A percentile compares a stretch with the other conserved stretches of the same genome.
Conservation (phyloP, 1,140 invertebrate species). For the Yoshiicerus persimilis region DNA sequence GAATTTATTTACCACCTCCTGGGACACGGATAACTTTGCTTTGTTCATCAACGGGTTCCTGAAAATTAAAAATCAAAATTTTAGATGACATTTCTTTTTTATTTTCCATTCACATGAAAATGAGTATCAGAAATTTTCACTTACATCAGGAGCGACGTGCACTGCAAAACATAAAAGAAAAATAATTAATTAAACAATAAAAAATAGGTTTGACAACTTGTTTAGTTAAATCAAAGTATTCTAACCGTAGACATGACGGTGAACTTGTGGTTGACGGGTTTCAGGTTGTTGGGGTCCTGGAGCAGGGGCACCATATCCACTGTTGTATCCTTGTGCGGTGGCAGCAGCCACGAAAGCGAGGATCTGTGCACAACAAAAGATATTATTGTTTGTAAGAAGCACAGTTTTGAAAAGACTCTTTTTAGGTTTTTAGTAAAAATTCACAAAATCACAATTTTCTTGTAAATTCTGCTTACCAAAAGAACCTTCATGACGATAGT, state of each 20-base stretch:
- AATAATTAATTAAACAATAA: neutral
- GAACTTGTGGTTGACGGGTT: neutral
- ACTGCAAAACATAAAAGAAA: neutral
- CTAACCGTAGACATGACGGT: neutral
- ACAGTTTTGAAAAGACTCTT: neutral
- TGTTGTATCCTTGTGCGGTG: neutral
- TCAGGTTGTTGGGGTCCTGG: neutral
- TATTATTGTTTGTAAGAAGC: neutral
- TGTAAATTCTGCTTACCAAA: neutral
- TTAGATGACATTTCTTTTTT: neutral
- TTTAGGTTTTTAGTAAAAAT: neutral
- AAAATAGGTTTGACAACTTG: too few relatives aligned
- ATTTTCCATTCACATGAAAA: neutral
- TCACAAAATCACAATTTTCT: neutral
- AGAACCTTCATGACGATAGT: neutral
- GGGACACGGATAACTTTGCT: constrained; percentile 27
- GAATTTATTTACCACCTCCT: constrained; percentile 7
- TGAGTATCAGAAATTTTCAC: neutral
- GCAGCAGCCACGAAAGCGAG: neutral
- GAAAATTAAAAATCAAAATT: neutral
- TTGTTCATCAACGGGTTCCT: neutral
- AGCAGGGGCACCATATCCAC: neutral
- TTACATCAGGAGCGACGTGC: neutral
- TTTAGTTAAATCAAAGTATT: neutral
- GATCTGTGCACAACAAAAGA: neutral